Conservation (phyloP, 2,113 vertebrate genomes). For the Centropus unirufus region DNA sequence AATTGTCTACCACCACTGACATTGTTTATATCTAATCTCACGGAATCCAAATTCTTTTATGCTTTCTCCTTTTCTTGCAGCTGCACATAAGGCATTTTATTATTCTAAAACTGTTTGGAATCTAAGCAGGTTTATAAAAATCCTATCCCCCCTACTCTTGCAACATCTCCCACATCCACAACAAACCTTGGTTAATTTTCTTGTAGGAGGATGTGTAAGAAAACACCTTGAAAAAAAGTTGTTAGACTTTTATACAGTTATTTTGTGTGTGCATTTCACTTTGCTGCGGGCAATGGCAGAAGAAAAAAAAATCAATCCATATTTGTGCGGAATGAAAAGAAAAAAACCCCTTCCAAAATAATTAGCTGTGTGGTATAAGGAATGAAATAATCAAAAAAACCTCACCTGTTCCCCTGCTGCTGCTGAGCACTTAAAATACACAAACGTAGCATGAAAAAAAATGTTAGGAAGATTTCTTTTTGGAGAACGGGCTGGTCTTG, state of each 20-base stretch:
- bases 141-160: background rate
- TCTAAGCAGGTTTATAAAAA: background rate
- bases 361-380: conserved; percentile 36
- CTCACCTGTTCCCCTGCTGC: background rate
- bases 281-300: conserved; percentile 55
- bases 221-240: conserved; percentile 31
- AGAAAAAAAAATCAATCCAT: conserved; percentile 38
- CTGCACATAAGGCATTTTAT: background rate
- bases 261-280: conserved; percentile 58
- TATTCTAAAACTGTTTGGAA: background rate
- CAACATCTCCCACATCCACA: background rate
- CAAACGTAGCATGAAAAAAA: background rate
- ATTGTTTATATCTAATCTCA: background rate
- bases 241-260: conserved; percentile 27
- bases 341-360: conserved; percentile 22
- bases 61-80: background rate
- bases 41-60: background rate
- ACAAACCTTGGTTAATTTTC: conserved; percentile 7
- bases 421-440: background rate
- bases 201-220: background rate
- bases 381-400: conserved; percentile 19
- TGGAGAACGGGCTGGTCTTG: background rate
- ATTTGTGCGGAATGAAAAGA: conserved; percentile 30
- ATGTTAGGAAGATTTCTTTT: background rate
- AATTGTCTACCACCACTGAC: background rate